Evolutionary conservation across 1,140 invertebrate species (phyloP).

Genomic region (Brachionus plicatilis): DNA sequence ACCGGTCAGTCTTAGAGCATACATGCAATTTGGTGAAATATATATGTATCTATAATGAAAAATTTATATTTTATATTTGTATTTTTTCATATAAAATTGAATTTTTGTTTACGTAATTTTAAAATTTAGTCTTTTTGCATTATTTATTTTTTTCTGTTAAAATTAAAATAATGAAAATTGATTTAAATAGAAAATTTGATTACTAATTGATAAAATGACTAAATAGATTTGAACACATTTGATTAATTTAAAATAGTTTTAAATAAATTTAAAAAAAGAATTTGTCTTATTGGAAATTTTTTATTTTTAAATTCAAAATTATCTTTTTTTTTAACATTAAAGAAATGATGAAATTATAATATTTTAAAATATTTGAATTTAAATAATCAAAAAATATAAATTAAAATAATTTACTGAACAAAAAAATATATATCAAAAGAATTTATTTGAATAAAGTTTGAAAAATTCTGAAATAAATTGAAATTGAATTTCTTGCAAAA

Average conservation of each 20-base stretch:
- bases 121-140: neutral
- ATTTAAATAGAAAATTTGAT: neutral
- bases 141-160: slow-evolving; percentile 2
- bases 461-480: no score
- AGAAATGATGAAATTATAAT: no score
- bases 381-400: no score
- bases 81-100: neutral
- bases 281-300: neutral
- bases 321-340: no score
- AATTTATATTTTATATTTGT: neutral
- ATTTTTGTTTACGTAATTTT: neutral
- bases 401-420: no score
- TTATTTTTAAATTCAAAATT: neutral
- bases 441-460: no score
- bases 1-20: neutral
- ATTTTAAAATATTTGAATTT: no score
- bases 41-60: neutral
- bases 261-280: neutral
- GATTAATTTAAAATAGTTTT: neutral
- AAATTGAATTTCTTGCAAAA: no score
- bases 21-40: neutral
- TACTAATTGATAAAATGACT: neutral
- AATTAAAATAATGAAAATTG: neutral
- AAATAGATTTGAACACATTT: neutral
- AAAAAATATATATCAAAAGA: no score